Evolutionary conservation across 2,888 invertebrate genomes (phyloP).

Genomic region (Calliopum simillimum): DNA sequence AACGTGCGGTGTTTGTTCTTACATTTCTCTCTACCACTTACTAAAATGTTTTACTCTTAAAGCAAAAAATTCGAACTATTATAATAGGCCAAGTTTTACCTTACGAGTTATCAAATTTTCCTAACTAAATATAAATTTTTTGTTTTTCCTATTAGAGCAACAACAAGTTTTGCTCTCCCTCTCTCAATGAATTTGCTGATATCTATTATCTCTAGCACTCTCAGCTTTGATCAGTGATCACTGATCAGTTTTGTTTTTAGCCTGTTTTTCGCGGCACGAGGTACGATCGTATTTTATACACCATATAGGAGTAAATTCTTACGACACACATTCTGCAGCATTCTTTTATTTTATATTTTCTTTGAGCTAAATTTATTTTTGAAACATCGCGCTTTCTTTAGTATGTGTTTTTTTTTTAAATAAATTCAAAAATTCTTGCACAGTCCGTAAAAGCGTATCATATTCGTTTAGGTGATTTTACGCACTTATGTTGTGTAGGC

Average conservation of each 20-base stretch:
- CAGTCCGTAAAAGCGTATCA: conserved; percentile 14
- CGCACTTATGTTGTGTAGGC: conserved; percentile 30
- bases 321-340: conserved; percentile 28
- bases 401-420: background rate
- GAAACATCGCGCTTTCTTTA: conserved; percentile 27
- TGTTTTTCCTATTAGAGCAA: background rate
- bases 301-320: conserved; percentile 32
- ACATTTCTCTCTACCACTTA: no score
- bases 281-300: conserved; percentile 33
- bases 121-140: background rate
- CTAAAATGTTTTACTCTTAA: no score
- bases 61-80: no score
- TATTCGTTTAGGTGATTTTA: conserved; percentile 25
- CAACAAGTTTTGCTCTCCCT: background rate
- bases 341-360: conserved; percentile 13
- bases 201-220: background rate
- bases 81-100: background rate
- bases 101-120: background rate
- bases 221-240: background rate
- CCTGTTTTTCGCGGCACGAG: conserved; percentile 10
- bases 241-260: conserved; percentile 9
- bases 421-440: background rate
- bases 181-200: background rate
- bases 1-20: no score
- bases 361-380: conserved; percentile 31